phyloP scores from a whole-genome alignment of 2,113 vertebrate species.

The Gasterosteus nipponicus region DNA sequence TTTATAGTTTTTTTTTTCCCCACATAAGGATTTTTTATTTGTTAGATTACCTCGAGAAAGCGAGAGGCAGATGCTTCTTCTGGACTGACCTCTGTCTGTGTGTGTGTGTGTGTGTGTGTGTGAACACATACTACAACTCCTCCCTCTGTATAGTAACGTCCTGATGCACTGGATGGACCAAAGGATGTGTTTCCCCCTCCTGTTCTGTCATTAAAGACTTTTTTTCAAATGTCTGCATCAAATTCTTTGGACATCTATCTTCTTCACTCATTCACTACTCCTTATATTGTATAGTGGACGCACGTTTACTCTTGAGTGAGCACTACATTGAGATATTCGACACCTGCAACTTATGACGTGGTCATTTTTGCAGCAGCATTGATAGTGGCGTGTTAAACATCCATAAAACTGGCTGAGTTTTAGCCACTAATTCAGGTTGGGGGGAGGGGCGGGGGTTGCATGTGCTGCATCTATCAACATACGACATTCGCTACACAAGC shows the following conservation, averaged over 20 bases:
- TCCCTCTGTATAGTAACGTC: slow-evolving; percentile 30
- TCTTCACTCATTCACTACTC: neutral
- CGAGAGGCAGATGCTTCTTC: slow-evolving; percentile 37
- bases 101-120: neutral
- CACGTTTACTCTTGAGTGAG: neutral
- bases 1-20: slow-evolving; percentile 47
- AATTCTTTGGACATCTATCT: neutral
- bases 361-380: neutral
- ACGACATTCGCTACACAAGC: neutral
- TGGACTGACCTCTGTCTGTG: slow-evolving; percentile 31
- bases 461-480: neutral
- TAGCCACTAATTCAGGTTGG: too few species aligned
- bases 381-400: neutral
- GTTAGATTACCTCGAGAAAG: slow-evolving; percentile 32
- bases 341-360: neutral
- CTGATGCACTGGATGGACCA: slow-evolving; percentile 3
- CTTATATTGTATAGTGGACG: neutral
- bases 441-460: neutral
- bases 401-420: too few species aligned
- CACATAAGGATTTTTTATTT: slow-evolving; percentile 23
- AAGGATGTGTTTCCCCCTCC: slow-evolving; percentile 5
- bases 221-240: slow-evolving; percentile 8
- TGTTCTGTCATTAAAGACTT: slow-evolving; percentile 58
- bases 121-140: slow-evolving; percentile 20
- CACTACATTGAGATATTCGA: neutral